These are phyloP conservation scores for Dynastes tityus DNA, from an alignment of 2,888 invertebrate genomes.

Conservation along the genomic window DNA sequence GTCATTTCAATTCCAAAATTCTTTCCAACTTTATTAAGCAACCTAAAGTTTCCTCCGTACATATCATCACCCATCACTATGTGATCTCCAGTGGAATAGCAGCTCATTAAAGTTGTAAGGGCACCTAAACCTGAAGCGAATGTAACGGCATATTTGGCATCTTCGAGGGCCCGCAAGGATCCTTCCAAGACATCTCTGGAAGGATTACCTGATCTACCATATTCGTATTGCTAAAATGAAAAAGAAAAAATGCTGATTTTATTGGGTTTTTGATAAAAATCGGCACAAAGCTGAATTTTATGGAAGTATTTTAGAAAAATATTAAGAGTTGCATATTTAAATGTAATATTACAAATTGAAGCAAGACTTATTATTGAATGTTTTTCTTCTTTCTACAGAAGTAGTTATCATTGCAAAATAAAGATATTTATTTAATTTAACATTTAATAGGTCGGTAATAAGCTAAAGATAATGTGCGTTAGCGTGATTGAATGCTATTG, in stretches of 20 bases:
- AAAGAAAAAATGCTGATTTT: not conserved
- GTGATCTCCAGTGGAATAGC: constrained; percentile 91
- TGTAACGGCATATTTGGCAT: constrained; percentile 85
- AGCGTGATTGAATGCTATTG: too few relatives aligned
- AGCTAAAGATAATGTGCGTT: too few relatives aligned
- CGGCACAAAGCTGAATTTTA: too few relatives aligned
- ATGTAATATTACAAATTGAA: too few relatives aligned
- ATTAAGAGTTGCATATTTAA: too few relatives aligned
- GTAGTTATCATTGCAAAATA: too few relatives aligned
- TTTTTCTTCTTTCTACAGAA: too few relatives aligned
- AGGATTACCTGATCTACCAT: constrained; percentile 96
- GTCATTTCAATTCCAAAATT: constrained; percentile 83
- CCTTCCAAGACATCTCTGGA: constrained; percentile 90
- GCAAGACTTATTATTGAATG: too few relatives aligned
- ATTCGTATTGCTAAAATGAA: constrained; percentile 85
- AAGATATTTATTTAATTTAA: too few relatives aligned
- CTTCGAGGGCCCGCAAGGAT: constrained; percentile 92
- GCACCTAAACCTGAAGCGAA: constrained; percentile 96
- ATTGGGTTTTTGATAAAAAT: not conserved
- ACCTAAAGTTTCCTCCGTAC: constrained; percentile 93
- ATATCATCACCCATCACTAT: constrained; percentile 92
- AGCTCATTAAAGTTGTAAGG: constrained; percentile 81
- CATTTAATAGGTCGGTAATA: too few relatives aligned
- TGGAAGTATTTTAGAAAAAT: too few relatives aligned
- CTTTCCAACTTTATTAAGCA: constrained; percentile 73